These are phyloP conservation scores for Zoanthus solanderi DNA, from an alignment of 92 coral and sea anemone genomes.

Conservation along the genomic window DNA sequence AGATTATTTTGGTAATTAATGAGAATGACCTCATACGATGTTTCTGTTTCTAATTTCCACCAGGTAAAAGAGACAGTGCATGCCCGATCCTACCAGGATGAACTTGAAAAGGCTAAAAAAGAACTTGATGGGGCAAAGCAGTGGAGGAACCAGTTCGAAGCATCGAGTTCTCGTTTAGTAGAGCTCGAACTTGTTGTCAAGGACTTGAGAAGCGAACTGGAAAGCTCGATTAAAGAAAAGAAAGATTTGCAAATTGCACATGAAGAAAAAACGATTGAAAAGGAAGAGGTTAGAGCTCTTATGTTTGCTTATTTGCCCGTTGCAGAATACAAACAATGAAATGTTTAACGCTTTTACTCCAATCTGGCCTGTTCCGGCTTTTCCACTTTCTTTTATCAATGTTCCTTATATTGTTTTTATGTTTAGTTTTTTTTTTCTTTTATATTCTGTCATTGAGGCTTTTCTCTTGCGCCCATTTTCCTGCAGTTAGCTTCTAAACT, in stretches of 20 bases:
- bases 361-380: no score
- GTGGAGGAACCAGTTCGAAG: constrained; percentile 91
- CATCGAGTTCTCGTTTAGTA: constrained; percentile 75
- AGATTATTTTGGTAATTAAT: no score
- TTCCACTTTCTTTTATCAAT: no score
- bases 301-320: not conserved
- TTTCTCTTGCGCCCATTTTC: no score
- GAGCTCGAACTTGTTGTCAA: constrained; percentile 78
- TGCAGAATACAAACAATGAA: not conserved
- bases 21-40: no score
- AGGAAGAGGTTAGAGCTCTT: constrained; percentile 70
- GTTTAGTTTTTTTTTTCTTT: not conserved
- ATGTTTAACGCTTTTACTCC: not conserved
- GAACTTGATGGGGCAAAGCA: constrained; percentile 91
- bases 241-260: constrained; percentile 64
- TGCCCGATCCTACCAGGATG: constrained; percentile 66
- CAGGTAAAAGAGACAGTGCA: constrained; percentile 77
- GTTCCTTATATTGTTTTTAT: not conserved
- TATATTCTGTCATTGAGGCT: not conserved
- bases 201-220: constrained; percentile 82
- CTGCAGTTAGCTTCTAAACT: no score
- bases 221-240: constrained; percentile 63
- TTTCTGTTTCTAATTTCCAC: not conserved
- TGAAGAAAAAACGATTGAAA: constrained; percentile 64
- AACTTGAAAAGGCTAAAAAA: constrained; percentile 76